These are phyloP conservation scores for Polylopha cassiicola DNA, from an alignment of 2,888 invertebrate species.

Conservation along the genomic window DNA sequence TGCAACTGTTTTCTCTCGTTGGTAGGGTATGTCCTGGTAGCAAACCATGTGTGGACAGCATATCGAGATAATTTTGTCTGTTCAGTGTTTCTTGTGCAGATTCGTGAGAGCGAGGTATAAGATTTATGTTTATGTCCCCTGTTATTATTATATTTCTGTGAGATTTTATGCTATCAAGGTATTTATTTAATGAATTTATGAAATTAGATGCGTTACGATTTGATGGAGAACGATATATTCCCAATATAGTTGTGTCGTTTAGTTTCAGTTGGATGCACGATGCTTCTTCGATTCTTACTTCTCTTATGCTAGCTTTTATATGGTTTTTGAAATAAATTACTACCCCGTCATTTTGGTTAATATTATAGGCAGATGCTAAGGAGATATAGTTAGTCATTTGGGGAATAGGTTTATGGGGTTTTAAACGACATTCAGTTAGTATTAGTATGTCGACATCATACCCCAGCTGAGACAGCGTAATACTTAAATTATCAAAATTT, in stretches of 20 bases:
- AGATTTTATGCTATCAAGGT: conserved; percentile 1
- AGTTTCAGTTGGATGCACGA: conserved; percentile 1
- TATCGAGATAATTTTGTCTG: not conserved
- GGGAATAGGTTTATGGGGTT: not conserved
- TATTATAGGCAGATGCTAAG: not conserved
- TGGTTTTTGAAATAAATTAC: not conserved
- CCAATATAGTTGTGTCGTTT: not conserved
- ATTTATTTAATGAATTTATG: not conserved
- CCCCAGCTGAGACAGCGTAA: not conserved
- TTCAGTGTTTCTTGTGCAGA: not conserved
- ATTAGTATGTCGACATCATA: not conserved
- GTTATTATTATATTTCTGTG: not conserved
- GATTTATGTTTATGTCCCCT: conserved; percentile 3
- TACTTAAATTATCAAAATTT: not conserved
- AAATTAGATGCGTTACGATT: not conserved
- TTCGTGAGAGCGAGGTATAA: not conserved
- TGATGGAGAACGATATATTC: not conserved
- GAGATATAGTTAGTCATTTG: not conserved
- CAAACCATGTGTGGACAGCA: conserved; percentile 7
- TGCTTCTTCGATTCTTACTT: not conserved
- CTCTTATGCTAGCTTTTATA: not conserved
- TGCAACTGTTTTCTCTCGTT: conserved; percentile 26
- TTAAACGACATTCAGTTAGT: not conserved
- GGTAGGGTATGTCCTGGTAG: conserved; percentile 28
- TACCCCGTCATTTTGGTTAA: conserved; percentile 5